phyloP scores from a whole-genome alignment of 2,797 vertebrate species.

The Pangasius sanitwongsei region DNA sequence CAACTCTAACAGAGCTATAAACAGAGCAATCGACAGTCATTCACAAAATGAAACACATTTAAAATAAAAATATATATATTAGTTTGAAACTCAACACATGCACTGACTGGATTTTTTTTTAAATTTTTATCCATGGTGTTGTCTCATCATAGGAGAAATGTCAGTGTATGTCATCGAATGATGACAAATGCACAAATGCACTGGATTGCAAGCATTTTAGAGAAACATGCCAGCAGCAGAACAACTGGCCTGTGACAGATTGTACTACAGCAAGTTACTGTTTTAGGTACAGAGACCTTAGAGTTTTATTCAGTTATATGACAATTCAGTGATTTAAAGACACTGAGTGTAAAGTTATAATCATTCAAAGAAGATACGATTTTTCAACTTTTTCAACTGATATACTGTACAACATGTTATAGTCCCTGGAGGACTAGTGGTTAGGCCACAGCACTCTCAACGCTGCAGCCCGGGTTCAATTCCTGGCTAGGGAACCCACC shows the following conservation, averaged over 20 bases:
- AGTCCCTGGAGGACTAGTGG: no score
- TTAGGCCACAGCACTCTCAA: no score
- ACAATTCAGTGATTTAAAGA: neutral
- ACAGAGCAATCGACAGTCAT: neutral
- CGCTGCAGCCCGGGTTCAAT: no score
- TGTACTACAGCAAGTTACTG: neutral
- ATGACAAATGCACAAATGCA: neutral
- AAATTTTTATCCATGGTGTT: neutral
- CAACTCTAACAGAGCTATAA: constrained; percentile 2
- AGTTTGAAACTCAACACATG: neutral
- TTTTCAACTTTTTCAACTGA: neutral
- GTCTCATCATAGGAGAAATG: neutral
- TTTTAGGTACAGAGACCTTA: neutral
- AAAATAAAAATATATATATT: neutral
- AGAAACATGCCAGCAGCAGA: neutral
- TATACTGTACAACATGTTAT: neutral
- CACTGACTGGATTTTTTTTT: neutral
- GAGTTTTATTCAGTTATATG: neutral
- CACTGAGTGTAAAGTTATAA: neutral
- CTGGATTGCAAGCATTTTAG: neutral
- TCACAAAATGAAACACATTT: neutral
- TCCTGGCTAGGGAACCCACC: no score
- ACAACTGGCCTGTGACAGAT: neutral
- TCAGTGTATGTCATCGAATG: neutral
- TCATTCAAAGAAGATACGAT: neutral